Evolutionary conservation across 2,888 invertebrate species (phyloP), one percentile per base, ranked within the genome.

Genomic region (Ormyrus pomaceus): DNA sequence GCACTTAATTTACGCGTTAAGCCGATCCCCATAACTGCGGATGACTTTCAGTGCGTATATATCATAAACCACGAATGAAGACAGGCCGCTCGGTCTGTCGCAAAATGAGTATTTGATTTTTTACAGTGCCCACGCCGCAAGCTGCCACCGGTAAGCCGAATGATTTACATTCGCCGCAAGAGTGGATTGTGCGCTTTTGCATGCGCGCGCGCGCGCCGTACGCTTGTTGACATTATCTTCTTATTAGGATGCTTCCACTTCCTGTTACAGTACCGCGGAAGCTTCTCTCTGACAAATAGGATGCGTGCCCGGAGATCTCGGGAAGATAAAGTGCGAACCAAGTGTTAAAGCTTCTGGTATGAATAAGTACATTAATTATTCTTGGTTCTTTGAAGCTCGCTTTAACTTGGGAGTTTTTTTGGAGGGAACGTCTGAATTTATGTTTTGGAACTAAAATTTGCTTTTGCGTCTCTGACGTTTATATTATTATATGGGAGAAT

Each of bases 211-310:
- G 72, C 69, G 79, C 74, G 34, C 78, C 76, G 51, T 72, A 55
- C 77, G 79, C 77, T 72, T 79, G 77, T 79, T 61, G 82, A 72
- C 77, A 81, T 76, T 83, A 82, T 82, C 80, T 68, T 51, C 73
- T 64, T 74, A 68, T 68, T 75, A 8, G 70, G 66, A 66, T 46
- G 55, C 66, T 56, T 69, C 50, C 46, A 66, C 70, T 62, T 76
- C 72, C 62, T 55, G 71, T 51, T 72, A n/a, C 7, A 71, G 83
- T 65, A 77, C 75, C 61, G 55, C 13, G 53, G 45, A 53, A 46
- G 68, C 59, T n/a, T 48, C 46, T 45, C 65, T 68, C 59, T 77
- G 82, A 79, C 76, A 81, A 78, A 79, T 79, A 83, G 64, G 58
- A 66, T 66, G 53, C 13, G 13, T 45, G 61, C 53, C 61, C 2